Percentiles rank a stretch among this genome's conserved stretches.
phyloP scores from a whole-genome alignment of 2,797 vertebrate species.

The Vespertilio murinus region DNA sequence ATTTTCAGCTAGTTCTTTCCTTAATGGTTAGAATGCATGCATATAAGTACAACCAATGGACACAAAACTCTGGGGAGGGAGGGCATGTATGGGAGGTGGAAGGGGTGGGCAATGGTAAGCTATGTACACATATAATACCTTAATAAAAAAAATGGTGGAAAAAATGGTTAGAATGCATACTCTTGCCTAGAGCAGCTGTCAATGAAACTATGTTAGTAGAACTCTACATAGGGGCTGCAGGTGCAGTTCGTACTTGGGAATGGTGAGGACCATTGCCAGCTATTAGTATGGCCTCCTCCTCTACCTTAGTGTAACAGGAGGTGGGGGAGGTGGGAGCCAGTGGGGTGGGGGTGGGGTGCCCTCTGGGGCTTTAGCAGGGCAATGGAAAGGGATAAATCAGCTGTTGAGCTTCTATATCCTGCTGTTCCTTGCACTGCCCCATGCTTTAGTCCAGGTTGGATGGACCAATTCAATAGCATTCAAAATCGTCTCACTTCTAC shows the following conservation, averaged over 20 bases:
- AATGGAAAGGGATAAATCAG: background rate
- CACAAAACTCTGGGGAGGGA: no score
- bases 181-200: background rate
- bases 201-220: background rate
- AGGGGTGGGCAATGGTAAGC: no score
- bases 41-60: no score
- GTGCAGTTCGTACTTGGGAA: background rate
- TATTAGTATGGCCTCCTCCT: rapidly evolving
- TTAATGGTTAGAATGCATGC: background rate
- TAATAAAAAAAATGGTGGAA: no score
- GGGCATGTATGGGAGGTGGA: no score
- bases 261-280: rapidly evolving
- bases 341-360: rapidly evolving
- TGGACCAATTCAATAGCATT: background rate
- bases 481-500: background rate
- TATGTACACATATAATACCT: no score
- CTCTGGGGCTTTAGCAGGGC: background rate
- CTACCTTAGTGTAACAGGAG: background rate
- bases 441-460: background rate
- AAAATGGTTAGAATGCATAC: background rate
- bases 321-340: background rate
- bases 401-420: background rate
- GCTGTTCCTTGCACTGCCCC: no score
- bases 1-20: background rate
- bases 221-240: background rate